Percentiles rank a stretch among this genome's conserved stretches.
These are phyloP conservation scores for Andrena trimmerana DNA, from an alignment of 2,888 invertebrate species.

Conservation along the genomic window DNA sequence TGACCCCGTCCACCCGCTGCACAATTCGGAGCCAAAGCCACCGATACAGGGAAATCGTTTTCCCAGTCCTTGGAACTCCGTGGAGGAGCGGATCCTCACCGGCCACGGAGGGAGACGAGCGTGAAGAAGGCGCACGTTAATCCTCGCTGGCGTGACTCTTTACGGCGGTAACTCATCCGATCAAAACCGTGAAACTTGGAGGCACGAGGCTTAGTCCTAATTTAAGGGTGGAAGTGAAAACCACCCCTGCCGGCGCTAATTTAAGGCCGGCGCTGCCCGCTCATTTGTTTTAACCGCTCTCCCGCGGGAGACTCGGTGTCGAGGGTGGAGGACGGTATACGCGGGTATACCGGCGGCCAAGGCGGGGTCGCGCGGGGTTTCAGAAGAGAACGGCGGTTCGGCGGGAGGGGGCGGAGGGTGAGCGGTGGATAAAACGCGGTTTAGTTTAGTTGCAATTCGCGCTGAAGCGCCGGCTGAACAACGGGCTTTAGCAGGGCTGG, in stretches of 20 bases:
- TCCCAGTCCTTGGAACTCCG: background rate
- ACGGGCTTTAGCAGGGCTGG: slow-evolving; percentile 62
- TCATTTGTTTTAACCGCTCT: slow-evolving; percentile 85
- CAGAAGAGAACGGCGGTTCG: slow-evolving; percentile 40
- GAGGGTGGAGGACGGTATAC: slow-evolving; percentile 56
- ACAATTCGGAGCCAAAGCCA: background rate
- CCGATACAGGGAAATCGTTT: background rate
- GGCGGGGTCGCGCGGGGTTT: slow-evolving; percentile 15
- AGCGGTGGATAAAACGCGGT: slow-evolving; percentile 70
- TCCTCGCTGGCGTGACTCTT: slow-evolving; percentile 78
- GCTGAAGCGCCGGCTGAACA: slow-evolving; percentile 62
- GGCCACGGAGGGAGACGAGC: slow-evolving; percentile 3
- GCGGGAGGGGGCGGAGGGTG: slow-evolving; percentile 18
- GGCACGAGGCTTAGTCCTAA: slow-evolving; percentile 83
- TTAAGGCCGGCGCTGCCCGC: slow-evolving; percentile 84
- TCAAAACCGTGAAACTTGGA: slow-evolving; percentile 82
- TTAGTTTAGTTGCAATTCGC: slow-evolving; percentile 79
- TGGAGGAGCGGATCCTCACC: background rate
- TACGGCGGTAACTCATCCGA: slow-evolving; percentile 82
- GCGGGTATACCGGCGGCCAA: slow-evolving; percentile 42
- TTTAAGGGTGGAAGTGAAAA: slow-evolving; percentile 85
- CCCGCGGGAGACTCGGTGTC: slow-evolving; percentile 74
- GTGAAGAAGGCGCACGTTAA: slow-evolving; percentile 69
- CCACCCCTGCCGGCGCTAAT: slow-evolving; percentile 83
- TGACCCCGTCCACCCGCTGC: background rate